Evolutionary conservation across 2,113 vertebrate species (phyloP), one percentile per base, ranked within the genome.

Genomic region (Struthidea cinerea): DNA sequence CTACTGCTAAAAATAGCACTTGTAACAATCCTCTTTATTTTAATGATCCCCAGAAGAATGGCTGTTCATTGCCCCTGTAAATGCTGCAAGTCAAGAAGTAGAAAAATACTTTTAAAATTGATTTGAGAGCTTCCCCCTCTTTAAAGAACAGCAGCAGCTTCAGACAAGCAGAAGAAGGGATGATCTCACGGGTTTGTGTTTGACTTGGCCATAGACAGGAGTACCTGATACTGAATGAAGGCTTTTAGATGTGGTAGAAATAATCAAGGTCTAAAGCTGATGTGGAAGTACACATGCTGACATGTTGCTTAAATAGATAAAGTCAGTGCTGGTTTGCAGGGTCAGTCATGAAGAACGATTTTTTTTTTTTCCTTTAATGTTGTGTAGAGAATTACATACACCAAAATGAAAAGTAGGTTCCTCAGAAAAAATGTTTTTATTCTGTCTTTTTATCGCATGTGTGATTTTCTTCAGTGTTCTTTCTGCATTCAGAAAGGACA

Each of bases 1-100:
- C 55, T 95, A 28, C 44, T 86, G 49, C 68, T 86, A 84, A 84
- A 87, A 93, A 80, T 92, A 87, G 9, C 46, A 68, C 39, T 94
- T 89, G 15, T 56, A 87, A 41, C 60, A 89, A 56, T 77, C 7
- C 15, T 47, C 21, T 84, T 65, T 59, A 47, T 94, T 89, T 80
- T 78, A 74, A 28, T 52, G 28, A 80, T 33, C 21, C 70, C 35
- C 37, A n/a, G 19, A 52, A 89, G 65, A 74, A 50, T 60, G 20
- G 17, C 37, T 71, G 68, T n/a, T 84, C 18, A 19, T 63, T 78
- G 60, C 27, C 19, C 19, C 23, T 76, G 17, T 37, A 73, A 75
- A 42, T 71, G 18, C 23, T 65, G 4, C 74, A 39, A 86, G 24
- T 16, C 52, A 56, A 74, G 27, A 77, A 47, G 17, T 27, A 84